Percentiles rank a stretch among this genome's conserved stretches.
Conservation (phyloP, 2,113 vertebrate species). For the Lipophrys pholis region DNA sequence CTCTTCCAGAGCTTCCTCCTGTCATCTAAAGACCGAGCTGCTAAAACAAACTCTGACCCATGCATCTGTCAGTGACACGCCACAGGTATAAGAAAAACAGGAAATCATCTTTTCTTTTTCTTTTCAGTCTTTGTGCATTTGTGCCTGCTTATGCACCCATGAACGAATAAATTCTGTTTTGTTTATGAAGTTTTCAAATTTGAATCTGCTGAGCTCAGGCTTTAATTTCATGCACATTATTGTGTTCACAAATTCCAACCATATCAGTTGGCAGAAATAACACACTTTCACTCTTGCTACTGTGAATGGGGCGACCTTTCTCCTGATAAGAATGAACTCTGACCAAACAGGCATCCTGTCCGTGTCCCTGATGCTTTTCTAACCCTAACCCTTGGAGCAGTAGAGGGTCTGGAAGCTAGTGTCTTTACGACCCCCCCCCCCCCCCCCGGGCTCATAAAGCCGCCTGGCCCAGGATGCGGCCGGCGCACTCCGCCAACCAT, state of each 20-base stretch:
- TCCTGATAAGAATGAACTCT: constrained; percentile 66
- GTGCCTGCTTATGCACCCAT: not conserved
- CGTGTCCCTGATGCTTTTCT: constrained; percentile 63
- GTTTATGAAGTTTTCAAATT: not conserved
- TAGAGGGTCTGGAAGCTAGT: constrained; percentile 43
- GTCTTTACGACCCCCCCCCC: constrained; percentile 65
- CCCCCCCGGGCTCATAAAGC: constrained; percentile 71
- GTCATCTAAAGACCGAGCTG: constrained; percentile 61
- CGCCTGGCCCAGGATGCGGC: constrained; percentile 70
- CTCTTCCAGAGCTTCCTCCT: constrained; percentile 73
- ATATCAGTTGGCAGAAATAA: constrained; percentile 1
- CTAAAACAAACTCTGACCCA: constrained; percentile 78
- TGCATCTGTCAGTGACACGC: constrained; percentile 73
- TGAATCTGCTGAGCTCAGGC: not conserved
- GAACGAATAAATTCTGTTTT: not conserved
- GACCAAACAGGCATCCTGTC: constrained; percentile 72
- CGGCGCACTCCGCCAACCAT: constrained; percentile 53
- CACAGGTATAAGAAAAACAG: constrained; percentile 66
- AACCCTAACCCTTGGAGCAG: constrained; percentile 59
- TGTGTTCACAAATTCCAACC: not conserved
- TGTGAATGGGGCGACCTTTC: constrained; percentile 49
- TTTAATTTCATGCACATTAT: not conserved
- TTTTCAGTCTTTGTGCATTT: not conserved
- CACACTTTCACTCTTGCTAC: constrained; percentile 2
- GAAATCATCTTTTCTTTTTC: constrained; percentile 59